Base-by-base conservation (phyloP, 2,113 vertebrate species). In the Ceyx margarethae region DNA sequence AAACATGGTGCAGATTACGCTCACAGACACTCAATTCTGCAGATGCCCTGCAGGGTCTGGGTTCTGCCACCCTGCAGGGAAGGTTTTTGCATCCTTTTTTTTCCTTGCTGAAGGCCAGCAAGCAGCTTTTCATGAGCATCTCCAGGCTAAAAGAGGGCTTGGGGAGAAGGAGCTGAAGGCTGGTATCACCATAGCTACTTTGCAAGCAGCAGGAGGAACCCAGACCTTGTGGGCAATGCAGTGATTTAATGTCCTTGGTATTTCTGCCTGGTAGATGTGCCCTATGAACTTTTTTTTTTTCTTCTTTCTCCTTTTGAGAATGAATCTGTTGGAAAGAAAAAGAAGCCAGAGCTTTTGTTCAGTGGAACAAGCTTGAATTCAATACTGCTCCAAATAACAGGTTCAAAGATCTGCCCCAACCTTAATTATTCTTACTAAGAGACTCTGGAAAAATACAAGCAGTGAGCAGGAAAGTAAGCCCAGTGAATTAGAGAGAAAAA, bases 401-500 rank as follows among this genome's bases (percentile, higher is more conserved):
- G 53, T 93, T 96, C 72, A 87, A 87, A 85, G 84, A 87, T 91
- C 21, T 91, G 35, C 87, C 64, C 72, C 61, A 74, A 35, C 33
- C 48, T 87, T 92, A 71, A 92, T 87, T 91, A 74, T 83, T 94
- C 60, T 71, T 71, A 43, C 40, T 69, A 40, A 95, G 40, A 94
- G 67, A 80, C 46, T 60, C 33, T 89, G 89, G 73, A 84, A 84
- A 87, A 85, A 72, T n/a, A 16, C 13, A 73, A 73, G 48, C 31
- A 81, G 46, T 16, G 43, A 58, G 22, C 8, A 45, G 43, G 40
- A 43, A 67, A 78, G 75, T 28, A 51, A 94, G 50, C 33, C 73
- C 58, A 79, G 64, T 50, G 54, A 90, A 93, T 94, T 82, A 90
- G 31, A 91, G 84, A 94, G 77, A 86, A 91, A 92, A 93, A 89